Base-by-base conservation (phyloP, 2,888 invertebrate species). In the Cryptus armator region DNA sequence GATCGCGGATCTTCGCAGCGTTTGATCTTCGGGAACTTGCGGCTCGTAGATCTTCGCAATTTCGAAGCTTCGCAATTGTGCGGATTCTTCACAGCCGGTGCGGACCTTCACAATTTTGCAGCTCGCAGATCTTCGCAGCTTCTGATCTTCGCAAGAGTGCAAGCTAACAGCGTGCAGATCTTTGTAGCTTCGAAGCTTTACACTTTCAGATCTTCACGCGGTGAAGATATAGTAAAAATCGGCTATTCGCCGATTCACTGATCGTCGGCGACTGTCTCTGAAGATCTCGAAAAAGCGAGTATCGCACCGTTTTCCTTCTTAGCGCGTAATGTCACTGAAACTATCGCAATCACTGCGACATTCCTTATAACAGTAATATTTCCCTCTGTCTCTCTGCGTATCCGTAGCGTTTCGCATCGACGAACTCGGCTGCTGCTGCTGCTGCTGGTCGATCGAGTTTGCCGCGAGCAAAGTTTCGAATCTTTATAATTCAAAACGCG, bases 281-380 rank as follows among this genome's bases (percentile, higher is more conserved):
- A 24, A 16, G 56, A 56, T 56, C 56, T 56, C 10, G 19, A 24
- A 24, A 24, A 24, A 1, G 4, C 24, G 9, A 9, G 56, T 24
- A 4, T 37, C 19, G 56, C 19, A 56, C 9, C 19, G n/a, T 16
- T 56, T 56, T 56, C 12, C 56, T 56, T 56, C 19, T 24, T 12
- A 75, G 48, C 62, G 75, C 68, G 59, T 37, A 46, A 12, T 56
- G 12, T 74, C 62, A 75, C 68, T 51, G 44, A 51, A 53, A 75
- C 68, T 75, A 24, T 67, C 74, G 32, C 43, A 62, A 59, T 59
- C 74, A 62, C 72, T 59, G 67, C 32, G 12, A 12, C 74, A 74
- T 74, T 59, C 59, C 24, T 46, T 12, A 62, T 46, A 62, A 46
- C 62, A 62, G 74, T 74, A 62, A 37, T 37, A 37, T 37, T 37